Evolutionary conservation across 23 tunicate species (phyloP).

Genomic region (Clavelina lepadiformis): DNA sequence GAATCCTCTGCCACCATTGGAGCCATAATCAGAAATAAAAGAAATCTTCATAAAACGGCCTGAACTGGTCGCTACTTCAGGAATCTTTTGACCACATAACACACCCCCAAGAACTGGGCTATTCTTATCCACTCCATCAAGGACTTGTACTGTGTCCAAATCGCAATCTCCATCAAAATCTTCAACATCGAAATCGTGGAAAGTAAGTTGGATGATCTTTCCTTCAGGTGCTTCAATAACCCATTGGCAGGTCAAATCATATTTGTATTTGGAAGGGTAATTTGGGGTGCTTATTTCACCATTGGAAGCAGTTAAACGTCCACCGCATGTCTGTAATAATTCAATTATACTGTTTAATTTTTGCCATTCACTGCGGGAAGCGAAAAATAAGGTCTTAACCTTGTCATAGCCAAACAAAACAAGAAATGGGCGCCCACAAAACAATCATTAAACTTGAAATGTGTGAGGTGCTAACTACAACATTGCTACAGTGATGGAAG

Average conservation of each 20-base stretch:
- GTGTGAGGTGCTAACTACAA: too few species aligned
- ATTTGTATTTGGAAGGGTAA: slow-evolving; percentile 19
- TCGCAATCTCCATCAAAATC: slow-evolving; percentile 5
- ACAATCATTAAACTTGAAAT: too few species aligned
- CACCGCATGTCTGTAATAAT: slow-evolving; percentile 27
- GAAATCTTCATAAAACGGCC: slow-evolving; percentile 18
- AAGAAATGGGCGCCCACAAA: too few species aligned
- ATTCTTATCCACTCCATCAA: not conserved
- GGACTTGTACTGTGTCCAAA: slow-evolving; percentile 12
- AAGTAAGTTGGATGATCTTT: slow-evolving; percentile 3
- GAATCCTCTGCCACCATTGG: slow-evolving; percentile 21
- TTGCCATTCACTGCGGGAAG: too few species aligned
- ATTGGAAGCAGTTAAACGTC: slow-evolving; percentile 1
- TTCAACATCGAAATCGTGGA: slow-evolving; percentile 27
- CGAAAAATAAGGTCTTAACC: too few species aligned
- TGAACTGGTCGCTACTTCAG: slow-evolving; percentile 21
- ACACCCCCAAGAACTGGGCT: slow-evolving; percentile 24
- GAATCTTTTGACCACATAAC: slow-evolving; percentile 30
- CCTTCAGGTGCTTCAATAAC: slow-evolving; percentile 25
- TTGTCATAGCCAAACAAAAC: too few species aligned
- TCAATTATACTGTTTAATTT: too few species aligned
- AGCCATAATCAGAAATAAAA: not conserved
- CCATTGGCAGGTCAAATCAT: slow-evolving; percentile 19
- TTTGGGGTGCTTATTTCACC: slow-evolving; percentile 15
- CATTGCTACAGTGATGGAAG: too few species aligned